Evolutionary conservation across 1,140 invertebrate genomes (phyloP).

Genomic region (Microplitis demolitor): DNA sequence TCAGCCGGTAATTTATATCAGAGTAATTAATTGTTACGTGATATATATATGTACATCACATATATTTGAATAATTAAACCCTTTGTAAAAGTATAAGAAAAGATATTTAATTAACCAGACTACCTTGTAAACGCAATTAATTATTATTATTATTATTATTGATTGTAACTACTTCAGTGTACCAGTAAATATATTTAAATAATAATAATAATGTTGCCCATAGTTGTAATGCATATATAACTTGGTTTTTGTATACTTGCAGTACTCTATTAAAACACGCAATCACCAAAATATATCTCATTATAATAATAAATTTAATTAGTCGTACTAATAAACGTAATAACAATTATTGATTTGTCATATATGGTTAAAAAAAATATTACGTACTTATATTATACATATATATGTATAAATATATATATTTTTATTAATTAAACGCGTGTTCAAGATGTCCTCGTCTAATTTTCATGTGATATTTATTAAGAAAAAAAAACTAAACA

Average conservation of each 20-base stretch:
- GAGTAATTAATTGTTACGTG: conserved; percentile 46
- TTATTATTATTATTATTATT: conserved; percentile 33
- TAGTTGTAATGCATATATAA: conserved; percentile 59
- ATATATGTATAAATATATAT: neutral
- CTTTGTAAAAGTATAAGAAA: neutral
- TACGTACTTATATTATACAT: neutral
- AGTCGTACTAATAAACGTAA: neutral
- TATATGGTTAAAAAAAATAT: neutral
- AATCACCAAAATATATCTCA: neutral
- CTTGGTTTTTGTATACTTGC: conserved; percentile 60
- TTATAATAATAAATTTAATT: neutral
- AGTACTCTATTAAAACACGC: neutral
- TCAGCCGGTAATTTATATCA: conserved; percentile 38
- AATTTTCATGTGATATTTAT: neutral
- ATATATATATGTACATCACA: conserved; percentile 56
- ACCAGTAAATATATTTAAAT: conserved; percentile 50
- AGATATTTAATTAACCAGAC: neutral
- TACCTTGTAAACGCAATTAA: conserved; percentile 40
- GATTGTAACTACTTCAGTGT: conserved; percentile 59
- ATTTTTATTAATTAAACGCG: neutral
- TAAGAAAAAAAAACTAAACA: neutral
- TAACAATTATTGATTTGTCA: too few species aligned
- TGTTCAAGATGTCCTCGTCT: neutral
- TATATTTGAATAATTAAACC: conserved; percentile 33
- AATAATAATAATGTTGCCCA: conserved; percentile 61